phyloP scores from a whole-genome alignment of 2,888 invertebrate species.

The Cheiracanthium punctorium region DNA sequence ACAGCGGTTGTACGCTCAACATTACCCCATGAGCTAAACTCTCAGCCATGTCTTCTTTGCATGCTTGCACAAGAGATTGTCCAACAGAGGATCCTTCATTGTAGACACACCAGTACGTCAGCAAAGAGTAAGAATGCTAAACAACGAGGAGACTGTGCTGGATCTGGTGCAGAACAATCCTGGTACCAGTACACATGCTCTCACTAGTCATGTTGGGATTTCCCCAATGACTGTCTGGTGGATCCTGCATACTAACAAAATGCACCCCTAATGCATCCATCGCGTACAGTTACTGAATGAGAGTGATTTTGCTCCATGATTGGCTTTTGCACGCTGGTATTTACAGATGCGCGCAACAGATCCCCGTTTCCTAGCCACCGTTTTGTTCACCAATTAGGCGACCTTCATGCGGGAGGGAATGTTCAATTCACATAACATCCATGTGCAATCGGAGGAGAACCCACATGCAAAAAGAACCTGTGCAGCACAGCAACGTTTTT shows the following conservation, averaged over 20 bases:
- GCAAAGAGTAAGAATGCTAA: background rate
- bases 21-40: constrained; percentile 7
- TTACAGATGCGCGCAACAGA: background rate
- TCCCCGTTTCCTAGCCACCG: constrained; percentile 35
- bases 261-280: constrained; percentile 20
- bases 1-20: too few relatives aligned
- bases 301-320: background rate
- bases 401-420: constrained; percentile 73
- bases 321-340: constrained; percentile 17
- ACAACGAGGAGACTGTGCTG: constrained; percentile 8
- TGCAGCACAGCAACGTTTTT: constrained; percentile 72
- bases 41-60: background rate
- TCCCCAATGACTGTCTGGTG: background rate
- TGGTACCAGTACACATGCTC: constrained; percentile 4
- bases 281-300: constrained; percentile 3
- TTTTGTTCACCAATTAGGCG: constrained; percentile 73
- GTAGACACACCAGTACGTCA: background rate
- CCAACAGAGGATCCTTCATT: background rate
- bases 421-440: constrained; percentile 73
- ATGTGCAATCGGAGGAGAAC: constrained; percentile 73
- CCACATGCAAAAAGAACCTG: constrained; percentile 71
- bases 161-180: background rate
- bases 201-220: background rate
- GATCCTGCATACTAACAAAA: constrained; percentile 8
- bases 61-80: constrained; percentile 20